These are phyloP conservation scores for Peromyscus attwateri DNA, from an alignment of 2,797 vertebrate genomes.

Conservation along the genomic window DNA sequence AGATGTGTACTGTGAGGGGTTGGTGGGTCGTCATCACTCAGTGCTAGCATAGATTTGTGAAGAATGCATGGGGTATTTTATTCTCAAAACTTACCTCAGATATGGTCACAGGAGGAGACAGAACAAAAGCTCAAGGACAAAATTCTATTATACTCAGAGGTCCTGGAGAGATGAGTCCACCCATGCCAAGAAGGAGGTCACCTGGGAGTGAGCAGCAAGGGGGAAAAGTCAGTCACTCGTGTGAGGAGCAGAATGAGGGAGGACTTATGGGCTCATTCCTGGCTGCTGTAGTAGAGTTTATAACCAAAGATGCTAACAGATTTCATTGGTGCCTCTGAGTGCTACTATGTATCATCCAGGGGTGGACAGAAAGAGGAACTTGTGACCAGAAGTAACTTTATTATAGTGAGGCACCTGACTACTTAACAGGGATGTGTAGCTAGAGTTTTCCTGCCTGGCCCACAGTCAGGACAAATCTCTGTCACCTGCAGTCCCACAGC, in stretches of 20 bases:
- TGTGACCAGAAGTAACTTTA: background rate
- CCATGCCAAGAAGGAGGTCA: background rate
- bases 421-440: background rate
- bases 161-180: background rate
- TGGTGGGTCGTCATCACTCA: background rate
- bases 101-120: background rate
- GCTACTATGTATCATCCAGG: background rate
- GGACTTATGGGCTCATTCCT: too few relatives aligned
- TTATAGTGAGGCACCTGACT: background rate
- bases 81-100: background rate
- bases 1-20: background rate
- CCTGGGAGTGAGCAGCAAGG: background rate
- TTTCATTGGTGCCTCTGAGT: background rate
- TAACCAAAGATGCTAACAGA: background rate
- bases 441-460: too few relatives aligned
- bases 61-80: background rate
- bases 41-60: background rate
- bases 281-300: background rate
- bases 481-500: too few relatives aligned
- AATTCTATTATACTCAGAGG: background rate
- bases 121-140: background rate
- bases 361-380: background rate
- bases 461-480: too few relatives aligned
- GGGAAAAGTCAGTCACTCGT: background rate
- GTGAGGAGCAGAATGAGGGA: background rate